phyloP scores from a whole-genome alignment of 2,113 vertebrate species.

The Fregetta grallaria region DNA sequence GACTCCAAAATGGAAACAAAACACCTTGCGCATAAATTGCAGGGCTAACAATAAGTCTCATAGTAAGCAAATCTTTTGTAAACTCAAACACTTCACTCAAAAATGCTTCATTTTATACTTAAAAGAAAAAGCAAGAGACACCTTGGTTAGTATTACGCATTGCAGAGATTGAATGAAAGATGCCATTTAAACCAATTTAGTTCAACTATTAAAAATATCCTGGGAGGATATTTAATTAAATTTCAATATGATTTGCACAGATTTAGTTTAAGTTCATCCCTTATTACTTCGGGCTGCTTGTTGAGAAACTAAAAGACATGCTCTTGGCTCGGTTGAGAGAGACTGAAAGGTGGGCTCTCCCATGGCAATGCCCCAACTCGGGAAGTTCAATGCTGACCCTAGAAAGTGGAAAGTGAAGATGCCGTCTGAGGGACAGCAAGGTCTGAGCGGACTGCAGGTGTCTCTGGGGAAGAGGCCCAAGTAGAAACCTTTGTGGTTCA shows the following conservation, averaged over 20 bases:
- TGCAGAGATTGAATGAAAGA: neutral
- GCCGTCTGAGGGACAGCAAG: neutral
- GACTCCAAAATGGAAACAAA: neutral
- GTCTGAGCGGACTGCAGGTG: neutral
- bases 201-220: neutral
- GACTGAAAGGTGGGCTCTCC: neutral
- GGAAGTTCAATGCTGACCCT: neutral
- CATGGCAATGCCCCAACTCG: accelerated
- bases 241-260: neutral
- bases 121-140: neutral
- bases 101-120: neutral
- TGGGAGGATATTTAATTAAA: neutral
- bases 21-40: neutral
- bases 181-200: neutral
- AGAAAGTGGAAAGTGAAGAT: neutral
- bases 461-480: neutral
- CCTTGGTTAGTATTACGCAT: neutral
- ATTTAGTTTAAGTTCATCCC: neutral
- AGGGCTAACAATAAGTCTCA: neutral
- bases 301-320: neutral
- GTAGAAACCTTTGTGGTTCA: neutral
- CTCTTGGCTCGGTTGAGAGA: neutral
- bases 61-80: neutral
- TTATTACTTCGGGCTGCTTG: neutral
- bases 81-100: neutral